Percentiles rank a stretch among this genome's conserved stretches.
Conservation (phyloP, 2,113 vertebrate genomes). For the Mus spicilegus region DNA sequence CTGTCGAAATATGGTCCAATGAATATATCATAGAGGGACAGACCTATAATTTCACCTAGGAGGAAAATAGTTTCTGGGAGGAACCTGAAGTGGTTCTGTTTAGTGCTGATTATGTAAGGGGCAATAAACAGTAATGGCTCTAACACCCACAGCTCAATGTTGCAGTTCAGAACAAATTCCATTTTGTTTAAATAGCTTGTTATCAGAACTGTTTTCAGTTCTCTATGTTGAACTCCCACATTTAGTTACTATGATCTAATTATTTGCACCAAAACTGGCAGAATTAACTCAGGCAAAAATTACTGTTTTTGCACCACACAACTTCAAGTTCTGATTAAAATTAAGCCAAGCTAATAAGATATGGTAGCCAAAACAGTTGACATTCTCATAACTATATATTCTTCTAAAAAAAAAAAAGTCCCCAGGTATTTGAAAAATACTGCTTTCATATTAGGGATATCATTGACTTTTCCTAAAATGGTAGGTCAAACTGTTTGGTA, state of each 20-base stretch:
- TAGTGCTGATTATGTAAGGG: constrained; percentile 1
- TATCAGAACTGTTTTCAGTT: constrained; percentile 58
- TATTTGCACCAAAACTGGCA: background rate
- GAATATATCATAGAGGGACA: constrained; percentile 34
- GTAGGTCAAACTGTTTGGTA: background rate
- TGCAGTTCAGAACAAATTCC: constrained; percentile 18
- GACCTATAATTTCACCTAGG: constrained; percentile 44
- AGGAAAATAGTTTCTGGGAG: constrained; percentile 66
- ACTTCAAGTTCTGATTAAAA: constrained; percentile 61
- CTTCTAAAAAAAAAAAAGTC: background rate
- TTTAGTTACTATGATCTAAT: constrained; percentile 45
- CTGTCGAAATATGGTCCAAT: constrained; percentile 2
- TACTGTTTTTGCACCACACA: background rate
- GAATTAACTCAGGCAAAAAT: constrained; percentile 27
- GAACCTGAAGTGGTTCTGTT: constrained; percentile 11
- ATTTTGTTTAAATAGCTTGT: constrained; percentile 52
- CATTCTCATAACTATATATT: constrained; percentile 20
- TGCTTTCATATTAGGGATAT: background rate
- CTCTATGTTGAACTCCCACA: background rate
- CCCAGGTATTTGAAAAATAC: constrained; percentile 4
- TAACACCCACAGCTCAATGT: constrained; percentile 43
- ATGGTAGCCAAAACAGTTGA: constrained; percentile 38
- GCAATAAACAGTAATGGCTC: background rate
- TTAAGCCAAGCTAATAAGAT: constrained; percentile 25
- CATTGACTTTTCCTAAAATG: constrained; percentile 9